Evolutionary conservation across 2,888 invertebrate genomes (phyloP), one percentile per base, ranked within the genome.

Genomic region (Actias luna): DNA sequence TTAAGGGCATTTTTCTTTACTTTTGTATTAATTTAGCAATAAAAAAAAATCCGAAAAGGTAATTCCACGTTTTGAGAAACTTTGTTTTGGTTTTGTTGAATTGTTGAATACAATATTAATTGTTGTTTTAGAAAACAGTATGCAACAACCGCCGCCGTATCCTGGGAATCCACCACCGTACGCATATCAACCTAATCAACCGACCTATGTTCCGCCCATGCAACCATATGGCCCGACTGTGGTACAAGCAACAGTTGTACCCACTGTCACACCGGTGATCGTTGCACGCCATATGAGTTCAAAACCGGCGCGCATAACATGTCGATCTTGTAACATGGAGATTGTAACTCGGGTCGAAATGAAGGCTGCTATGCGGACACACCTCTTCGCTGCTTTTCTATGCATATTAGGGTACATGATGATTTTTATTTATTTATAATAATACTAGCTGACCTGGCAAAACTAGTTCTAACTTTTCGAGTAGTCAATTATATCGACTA

Each of bases 301-400:
- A 0, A 64, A 68, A 0, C 75, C 88, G 0, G 64, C 83, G 0
- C 39, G 64, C 0, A 63, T 83, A 0, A 79, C 83, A 16, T 94
- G 94, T 67, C 89, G 82, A 2, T 86, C 86, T 1, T 94, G 94
- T 65, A 85, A 88, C 36, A 77, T 79, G 14, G 84, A 84, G 25
- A 83, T 93, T 1, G 76, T 88, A 16, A 93, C 94, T 0, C 84
- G 86, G 39, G 75, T 93, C 33, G 81, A 83, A 67, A 74, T 71
- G 46, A 88, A 80, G 63, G 73, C 94, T 4, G 87, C 91, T 0
- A 85, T 88, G 8, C 89, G 87, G 61, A 94, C 94, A 0, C 94
- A 94, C 77, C 71, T 94, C 8, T 86, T 93, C 65, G 94, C 94
- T 7, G 65, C 89, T 8, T 59, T 94, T 0, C 79, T 94, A 16